Conservation (phyloP, 2,113 vertebrate genomes). For the Atherinomorus stipes region DNA sequence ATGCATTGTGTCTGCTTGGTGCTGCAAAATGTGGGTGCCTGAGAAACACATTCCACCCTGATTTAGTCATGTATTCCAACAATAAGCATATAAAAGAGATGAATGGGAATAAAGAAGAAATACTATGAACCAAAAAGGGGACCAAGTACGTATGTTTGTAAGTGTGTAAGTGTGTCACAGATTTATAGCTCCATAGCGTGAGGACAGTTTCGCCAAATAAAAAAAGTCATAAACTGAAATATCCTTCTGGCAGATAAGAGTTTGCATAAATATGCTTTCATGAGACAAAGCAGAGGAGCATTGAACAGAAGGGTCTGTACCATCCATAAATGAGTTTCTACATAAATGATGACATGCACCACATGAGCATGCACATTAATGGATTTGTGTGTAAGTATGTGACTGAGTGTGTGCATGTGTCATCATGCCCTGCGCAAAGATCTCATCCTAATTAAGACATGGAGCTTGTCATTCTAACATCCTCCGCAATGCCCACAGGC, state of each 20-base stretch:
- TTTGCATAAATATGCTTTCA: background rate
- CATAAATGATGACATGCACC: background rate
- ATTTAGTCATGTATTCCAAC: background rate
- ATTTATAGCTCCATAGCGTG: background rate
- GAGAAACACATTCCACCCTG: background rate
- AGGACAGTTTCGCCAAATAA: background rate
- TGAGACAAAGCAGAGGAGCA: background rate
- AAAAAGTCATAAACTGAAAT: background rate
- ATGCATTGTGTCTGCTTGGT: conserved; percentile 8
- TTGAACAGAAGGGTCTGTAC: background rate
- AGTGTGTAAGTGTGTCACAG: background rate
- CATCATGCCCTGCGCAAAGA: conserved; percentile 21
- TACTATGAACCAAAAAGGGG: background rate
- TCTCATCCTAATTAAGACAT: conserved; percentile 53
- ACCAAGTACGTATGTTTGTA: background rate
- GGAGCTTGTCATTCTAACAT: conserved; percentile 40
- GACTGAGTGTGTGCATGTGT: background rate
- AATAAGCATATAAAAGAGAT: conserved; percentile 9
- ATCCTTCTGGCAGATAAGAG: no score
- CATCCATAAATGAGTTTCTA: background rate
- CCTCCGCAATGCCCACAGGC: conserved; percentile 42
- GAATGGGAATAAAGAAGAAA: background rate
- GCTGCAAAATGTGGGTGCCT: background rate
- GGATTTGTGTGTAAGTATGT: background rate
- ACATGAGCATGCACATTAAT: conserved; percentile 1